Evolutionary conservation across 2,797 vertebrate genomes (phyloP).

Genomic region (Phataginus tricuspis): DNA sequence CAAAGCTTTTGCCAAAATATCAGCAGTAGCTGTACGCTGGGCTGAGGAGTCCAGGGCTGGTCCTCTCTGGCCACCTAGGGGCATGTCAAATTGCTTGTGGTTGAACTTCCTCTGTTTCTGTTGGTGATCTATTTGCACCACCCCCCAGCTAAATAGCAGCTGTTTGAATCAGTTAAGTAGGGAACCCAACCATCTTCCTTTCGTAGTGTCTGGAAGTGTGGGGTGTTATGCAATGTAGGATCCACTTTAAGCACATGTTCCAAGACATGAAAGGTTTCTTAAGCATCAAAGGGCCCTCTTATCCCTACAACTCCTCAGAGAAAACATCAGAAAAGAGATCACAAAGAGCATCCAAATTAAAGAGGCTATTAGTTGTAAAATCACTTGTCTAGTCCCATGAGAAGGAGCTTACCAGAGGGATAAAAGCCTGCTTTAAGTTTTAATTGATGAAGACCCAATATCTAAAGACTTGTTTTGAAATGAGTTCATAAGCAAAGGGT

Average conservation of each 20-base stretch:
- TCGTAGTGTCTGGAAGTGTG: not conserved
- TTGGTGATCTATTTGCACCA: not conserved
- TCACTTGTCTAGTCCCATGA: not conserved
- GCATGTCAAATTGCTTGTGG: not conserved
- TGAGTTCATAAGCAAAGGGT: not conserved
- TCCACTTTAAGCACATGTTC: not conserved
- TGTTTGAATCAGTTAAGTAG: not conserved
- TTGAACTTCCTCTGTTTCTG: not conserved
- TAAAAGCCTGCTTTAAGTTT: not conserved
- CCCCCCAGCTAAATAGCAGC: not conserved
- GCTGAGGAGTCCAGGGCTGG: not conserved
- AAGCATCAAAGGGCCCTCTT: not conserved
- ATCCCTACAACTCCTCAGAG: not conserved
- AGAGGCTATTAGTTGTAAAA: slow-evolving; percentile 16
- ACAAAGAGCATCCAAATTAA: slow-evolving; percentile 30
- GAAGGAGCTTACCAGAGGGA: not conserved
- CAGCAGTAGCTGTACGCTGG: not conserved
- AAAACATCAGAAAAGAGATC: slow-evolving; percentile 29
- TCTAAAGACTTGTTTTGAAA: not conserved
- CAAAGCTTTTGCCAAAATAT: not conserved
- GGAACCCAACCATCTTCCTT: not conserved
- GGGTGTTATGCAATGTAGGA: not conserved
- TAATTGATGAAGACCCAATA: not conserved
- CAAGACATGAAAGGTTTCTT: not conserved
- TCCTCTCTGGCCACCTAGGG: not conserved